Conservation (phyloP, 2,797 vertebrate genomes). For the Morus bassanus region DNA sequence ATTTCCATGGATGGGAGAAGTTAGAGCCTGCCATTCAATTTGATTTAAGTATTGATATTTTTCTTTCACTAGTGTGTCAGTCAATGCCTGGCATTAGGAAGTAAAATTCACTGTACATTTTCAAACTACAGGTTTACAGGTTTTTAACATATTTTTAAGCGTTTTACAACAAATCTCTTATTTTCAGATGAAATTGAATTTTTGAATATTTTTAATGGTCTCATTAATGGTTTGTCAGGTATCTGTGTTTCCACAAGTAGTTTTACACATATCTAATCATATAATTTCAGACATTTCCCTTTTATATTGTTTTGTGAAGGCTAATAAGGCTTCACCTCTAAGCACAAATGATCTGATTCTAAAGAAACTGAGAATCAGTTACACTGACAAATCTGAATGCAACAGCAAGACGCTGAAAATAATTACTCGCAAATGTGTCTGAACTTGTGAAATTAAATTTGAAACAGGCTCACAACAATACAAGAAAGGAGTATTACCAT, state of each 20-base stretch:
- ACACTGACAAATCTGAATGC: background rate
- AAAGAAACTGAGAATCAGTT: background rate
- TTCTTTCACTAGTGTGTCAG: background rate
- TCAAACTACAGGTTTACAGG: background rate
- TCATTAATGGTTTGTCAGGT: conserved; percentile 7
- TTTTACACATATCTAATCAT: background rate
- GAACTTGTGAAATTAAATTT: background rate
- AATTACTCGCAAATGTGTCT: background rate
- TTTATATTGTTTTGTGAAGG: background rate
- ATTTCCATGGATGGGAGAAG: background rate
- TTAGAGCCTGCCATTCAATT: background rate
- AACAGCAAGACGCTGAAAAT: background rate
- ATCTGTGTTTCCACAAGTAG: background rate
- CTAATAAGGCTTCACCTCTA: conserved; percentile 4
- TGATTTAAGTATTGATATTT: background rate
- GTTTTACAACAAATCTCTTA: background rate
- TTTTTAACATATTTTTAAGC: background rate
- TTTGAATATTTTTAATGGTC: conserved; percentile 1
- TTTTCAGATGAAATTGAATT: background rate
- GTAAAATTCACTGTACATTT: background rate
- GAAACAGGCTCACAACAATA: background rate
- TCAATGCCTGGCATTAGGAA: background rate
- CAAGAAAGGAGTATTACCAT: background rate
- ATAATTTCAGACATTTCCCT: background rate
- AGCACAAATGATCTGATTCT: background rate